Evolutionary conservation across 2,113 vertebrate species (phyloP).

Genomic region (Pycnonotus jocosus): DNA sequence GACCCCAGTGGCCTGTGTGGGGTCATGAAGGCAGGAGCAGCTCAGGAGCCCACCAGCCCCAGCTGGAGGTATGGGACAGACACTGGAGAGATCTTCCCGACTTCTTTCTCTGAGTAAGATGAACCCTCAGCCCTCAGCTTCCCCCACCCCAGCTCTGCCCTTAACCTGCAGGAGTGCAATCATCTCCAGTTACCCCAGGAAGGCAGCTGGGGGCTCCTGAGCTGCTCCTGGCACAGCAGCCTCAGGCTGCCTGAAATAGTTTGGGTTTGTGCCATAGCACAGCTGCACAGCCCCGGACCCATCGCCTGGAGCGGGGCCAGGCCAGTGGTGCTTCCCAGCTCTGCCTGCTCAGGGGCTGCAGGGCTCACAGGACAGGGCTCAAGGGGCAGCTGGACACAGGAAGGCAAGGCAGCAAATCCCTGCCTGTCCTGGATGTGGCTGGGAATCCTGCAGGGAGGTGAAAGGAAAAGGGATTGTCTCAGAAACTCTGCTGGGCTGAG

Average conservation of each 20-base stretch:
- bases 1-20: background rate
- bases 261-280: background rate
- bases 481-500: background rate
- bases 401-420: background rate
- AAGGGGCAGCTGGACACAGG: background rate
- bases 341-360: background rate
- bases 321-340: background rate
- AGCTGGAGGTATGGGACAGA: background rate
- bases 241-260: background rate
- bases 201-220: background rate
- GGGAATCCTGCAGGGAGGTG: background rate
- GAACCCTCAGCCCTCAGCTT: background rate
- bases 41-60: fast-evolving
- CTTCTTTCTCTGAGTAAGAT: background rate
- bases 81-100: background rate
- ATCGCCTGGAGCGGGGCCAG: background rate
- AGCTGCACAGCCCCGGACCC: background rate
- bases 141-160: background rate
- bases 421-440: background rate
- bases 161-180: background rate
- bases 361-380: background rate
- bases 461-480: background rate
- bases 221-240: background rate
- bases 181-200: background rate
- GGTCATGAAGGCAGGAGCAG: background rate